phyloP scores from a whole-genome alignment of 2,888 invertebrate species.

The Glomeris marginata region DNA sequence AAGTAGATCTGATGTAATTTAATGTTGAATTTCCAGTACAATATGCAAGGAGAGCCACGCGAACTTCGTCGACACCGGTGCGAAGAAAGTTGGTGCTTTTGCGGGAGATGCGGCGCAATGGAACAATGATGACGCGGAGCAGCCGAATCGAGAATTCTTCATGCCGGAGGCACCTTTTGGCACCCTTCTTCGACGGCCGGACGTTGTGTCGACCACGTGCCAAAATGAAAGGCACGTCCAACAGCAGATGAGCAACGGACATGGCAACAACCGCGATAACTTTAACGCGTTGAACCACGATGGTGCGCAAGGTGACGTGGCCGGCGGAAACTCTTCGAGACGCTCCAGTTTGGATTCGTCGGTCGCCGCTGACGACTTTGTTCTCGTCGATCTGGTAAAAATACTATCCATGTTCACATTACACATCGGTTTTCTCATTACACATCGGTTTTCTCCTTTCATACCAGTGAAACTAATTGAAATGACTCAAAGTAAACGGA shows the following conservation, averaged over 20 bases:
- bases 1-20: too few species aligned
- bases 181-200: constrained; percentile 21
- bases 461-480: too few species aligned
- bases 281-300: constrained; percentile 8
- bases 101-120: constrained; percentile 16
- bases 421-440: too few species aligned
- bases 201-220: background rate
- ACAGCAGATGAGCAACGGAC: constrained; percentile 8
- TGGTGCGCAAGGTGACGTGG: constrained; percentile 7
- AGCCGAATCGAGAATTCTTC: constrained; percentile 13
- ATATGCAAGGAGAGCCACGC: constrained; percentile 13
- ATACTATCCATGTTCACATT: too few species aligned
- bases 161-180: constrained; percentile 25
- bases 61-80: constrained; percentile 18
- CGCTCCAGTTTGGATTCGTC: constrained; percentile 36
- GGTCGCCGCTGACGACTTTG: constrained; percentile 47
- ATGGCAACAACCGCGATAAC: constrained; percentile 5
- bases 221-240: too few species aligned
- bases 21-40: too few species aligned
- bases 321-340: constrained; percentile 26
- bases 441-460: too few species aligned
- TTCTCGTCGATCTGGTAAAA: constrained; percentile 52
- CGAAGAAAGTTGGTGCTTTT: constrained; percentile 26
- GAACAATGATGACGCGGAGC: background rate
- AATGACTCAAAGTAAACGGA: too few species aligned